These are phyloP conservation scores for Polypedilum pembai DNA, from an alignment of 1,140 invertebrate genomes.

Conservation along the genomic window DNA sequence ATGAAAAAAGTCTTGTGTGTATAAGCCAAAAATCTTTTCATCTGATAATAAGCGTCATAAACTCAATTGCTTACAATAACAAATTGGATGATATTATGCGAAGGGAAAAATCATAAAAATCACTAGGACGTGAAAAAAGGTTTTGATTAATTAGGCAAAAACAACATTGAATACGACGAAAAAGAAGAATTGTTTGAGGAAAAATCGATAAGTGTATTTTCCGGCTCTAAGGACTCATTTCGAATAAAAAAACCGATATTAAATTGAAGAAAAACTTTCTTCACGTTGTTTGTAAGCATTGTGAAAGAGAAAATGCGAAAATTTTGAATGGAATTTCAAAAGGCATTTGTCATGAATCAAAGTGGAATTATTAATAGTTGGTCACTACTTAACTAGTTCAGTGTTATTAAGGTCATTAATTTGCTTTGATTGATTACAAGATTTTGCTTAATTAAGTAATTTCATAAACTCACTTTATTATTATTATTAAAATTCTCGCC, in stretches of 20 bases:
- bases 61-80: too few relatives aligned
- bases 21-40: too few relatives aligned
- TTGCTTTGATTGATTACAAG: neutral
- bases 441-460: neutral
- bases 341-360: too few relatives aligned
- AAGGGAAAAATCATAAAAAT: neutral
- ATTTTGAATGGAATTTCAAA: too few relatives aligned
- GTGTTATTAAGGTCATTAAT: neutral
- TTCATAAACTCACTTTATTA: too few relatives aligned
- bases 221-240: neutral
- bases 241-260: slow-evolving; percentile 3
- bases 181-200: neutral
- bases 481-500: too few relatives aligned
- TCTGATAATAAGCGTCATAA: too few relatives aligned
- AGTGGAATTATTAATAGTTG: too few relatives aligned
- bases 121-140: slow-evolving; percentile 1
- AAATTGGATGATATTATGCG: too few relatives aligned
- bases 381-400: neutral
- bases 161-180: slow-evolving; percentile 4
- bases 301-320: too few relatives aligned
- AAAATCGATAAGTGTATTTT: slow-evolving; percentile 14
- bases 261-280: neutral
- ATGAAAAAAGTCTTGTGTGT: too few relatives aligned
- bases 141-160: slow-evolving; percentile 13
- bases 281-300: too few relatives aligned